Base-by-base conservation (phyloP, 92 coral and sea anemone species). In the Actinernus sp. region DNA sequence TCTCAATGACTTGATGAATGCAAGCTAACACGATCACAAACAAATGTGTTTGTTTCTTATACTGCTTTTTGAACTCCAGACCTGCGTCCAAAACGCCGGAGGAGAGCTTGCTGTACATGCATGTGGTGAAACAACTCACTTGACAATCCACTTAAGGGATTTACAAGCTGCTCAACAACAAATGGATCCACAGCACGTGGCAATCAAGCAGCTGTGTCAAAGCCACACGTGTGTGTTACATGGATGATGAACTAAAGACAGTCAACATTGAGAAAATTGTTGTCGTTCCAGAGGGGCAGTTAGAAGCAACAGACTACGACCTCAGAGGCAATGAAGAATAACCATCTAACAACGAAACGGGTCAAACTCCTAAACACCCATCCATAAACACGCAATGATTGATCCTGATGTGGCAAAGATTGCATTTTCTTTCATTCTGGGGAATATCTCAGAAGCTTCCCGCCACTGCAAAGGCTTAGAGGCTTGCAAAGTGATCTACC, bases 251-350 rank as follows among this genome's bases (percentile, higher is more conserved):
- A 27, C 25, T 59, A 26, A 58, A 55, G 66, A 61, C 79, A 13
- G 86, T 79, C n/a, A 79, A 79, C 64, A 79, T 58, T 70, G 76
- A 70, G 20, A 84, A 84, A 43, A 43, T 84, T 51, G 59, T 78
- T 51, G 81, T 84, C 29, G 77, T 78, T 5, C 91, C 91, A 34
- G 85, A 84, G 11, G 76, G 61, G 24, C 2, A 8, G 13, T 29
- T 5, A 4, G 58, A 50, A 12, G n/a, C 31, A 16, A 19, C 19
- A 8, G n/a, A n/a, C n/a, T n/a, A n/a, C n/a, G n/a, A n/a, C n/a
- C n/a, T n/a, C n/a, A n/a, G n/a, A n/a, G n/a, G n/a, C n/a, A n/a
- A n/a, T n/a, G n/a, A n/a, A n/a, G n/a, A n/a, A n/a, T n/a, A n/a
- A n/a, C n/a, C n/a, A n/a, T n/a, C n/a, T 5, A 19, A 16, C 25